A percentile compares a stretch with the other conserved stretches of the same genome.
Evolutionary conservation across 2,888 invertebrate genomes (phyloP).

Genomic region (Rhogogaster chlorosoma): DNA sequence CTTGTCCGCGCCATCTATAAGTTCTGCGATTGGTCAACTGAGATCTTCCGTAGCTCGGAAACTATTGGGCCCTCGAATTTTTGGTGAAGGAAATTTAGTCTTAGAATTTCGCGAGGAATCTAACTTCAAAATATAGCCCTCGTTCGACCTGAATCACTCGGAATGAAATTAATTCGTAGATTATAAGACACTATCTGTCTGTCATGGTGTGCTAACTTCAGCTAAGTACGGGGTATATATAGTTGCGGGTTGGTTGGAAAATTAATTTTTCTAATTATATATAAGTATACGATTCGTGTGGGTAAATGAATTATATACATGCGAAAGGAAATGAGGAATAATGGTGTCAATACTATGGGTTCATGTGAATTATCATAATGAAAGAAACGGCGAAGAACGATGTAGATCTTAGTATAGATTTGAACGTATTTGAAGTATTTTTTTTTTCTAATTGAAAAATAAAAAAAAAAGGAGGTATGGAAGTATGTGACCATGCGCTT

Average conservation of each 20-base stretch:
- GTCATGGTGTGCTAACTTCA: neutral
- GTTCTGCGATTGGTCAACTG: too few relatives aligned
- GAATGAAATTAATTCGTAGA: neutral
- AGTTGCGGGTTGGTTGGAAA: neutral
- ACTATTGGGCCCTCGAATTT: too few relatives aligned
- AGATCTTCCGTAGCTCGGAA: too few relatives aligned
- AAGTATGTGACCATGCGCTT: neutral
- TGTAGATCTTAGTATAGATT: neutral
- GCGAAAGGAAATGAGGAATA: neutral
- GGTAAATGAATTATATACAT: neutral
- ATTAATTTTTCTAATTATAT: slow-evolving; percentile 2
- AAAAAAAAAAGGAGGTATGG: neutral
- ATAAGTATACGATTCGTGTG: neutral
- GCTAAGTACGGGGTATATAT: neutral
- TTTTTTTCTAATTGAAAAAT: neutral
- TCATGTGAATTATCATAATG: neutral
- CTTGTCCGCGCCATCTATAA: too few relatives aligned
- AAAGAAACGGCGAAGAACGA: neutral
- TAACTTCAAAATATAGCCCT: too few relatives aligned
- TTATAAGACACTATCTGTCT: neutral
- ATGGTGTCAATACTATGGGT: neutral
- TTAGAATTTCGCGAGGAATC: too few relatives aligned
- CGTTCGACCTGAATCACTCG: neutral
- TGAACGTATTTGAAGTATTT: neutral
- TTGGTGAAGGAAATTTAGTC: too few relatives aligned